Evolutionary conservation across 2,888 invertebrate genomes (phyloP), one percentile per base, ranked within the genome.

Genomic region (Protula sp.): DNA sequence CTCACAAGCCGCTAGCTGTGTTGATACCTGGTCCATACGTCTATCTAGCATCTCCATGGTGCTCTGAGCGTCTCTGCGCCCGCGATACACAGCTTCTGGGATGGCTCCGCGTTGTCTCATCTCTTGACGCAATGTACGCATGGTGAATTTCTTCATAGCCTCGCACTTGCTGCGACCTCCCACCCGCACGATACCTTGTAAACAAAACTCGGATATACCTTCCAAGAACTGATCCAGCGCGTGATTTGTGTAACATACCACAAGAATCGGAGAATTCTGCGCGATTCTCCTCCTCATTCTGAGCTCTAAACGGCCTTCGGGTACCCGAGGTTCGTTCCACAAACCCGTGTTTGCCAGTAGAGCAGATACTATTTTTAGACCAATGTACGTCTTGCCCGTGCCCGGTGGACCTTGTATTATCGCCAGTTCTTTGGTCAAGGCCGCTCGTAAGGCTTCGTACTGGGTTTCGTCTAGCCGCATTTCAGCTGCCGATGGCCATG

Each of bases 381-480:
- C 91, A 62, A 92, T 78, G 76, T 85, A 89, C 0, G 92, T 91
- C 83, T 92, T 92, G 0, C 92, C 92, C 0, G 92, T 92, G 1
- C 92, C 92, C 0, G 92, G 92, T 0, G 92, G 92, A 0, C 92
- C 79, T 67, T 80, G 78, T 27, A 75, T 78, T 50, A 80, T 61
- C 2, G 77, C 71, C 27, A 81, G 58, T 57, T 79, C 75, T 57
- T 75, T 74, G 1, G 74, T 74, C 1, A 81, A 58, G 1, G 77
- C 75, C 30, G 66, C 63, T 51, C 72, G 60, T 5, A 80, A 57
- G 1, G 80, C 80, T 14, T 70, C 60, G 47, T 69, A 65, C 47
- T 78, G 79, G 9, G 74, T 74, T 2, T 69, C 61, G 64, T 79
- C 76, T 3, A 79, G 58, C 3, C 65, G 60, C 5, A 79, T 56